Percentiles rank a stretch among this genome's conserved stretches.
Conservation (phyloP, 2,113 vertebrate genomes). For the Ictalurus punctatus region DNA sequence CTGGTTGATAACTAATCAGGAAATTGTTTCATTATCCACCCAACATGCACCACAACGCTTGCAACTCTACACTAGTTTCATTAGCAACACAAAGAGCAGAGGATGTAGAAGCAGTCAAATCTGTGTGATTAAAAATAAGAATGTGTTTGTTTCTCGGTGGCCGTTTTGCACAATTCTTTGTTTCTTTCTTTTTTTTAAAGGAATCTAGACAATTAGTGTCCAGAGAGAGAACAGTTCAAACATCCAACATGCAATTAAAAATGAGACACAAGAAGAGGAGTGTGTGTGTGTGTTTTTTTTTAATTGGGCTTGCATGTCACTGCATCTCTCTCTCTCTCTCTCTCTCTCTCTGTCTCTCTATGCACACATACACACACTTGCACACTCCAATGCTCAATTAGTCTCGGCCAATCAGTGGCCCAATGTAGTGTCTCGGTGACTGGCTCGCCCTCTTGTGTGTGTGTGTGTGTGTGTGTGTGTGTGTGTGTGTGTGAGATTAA, state of each 20-base stretch:
- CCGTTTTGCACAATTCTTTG: conserved; percentile 34
- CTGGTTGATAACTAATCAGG: conserved; percentile 1
- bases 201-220: conserved; percentile 61
- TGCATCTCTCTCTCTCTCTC: conserved; percentile 47
- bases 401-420: conserved; percentile 71
- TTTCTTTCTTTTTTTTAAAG: conserved; percentile 37
- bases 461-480: conserved; percentile 44
- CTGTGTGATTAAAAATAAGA: conserved; percentile 48
- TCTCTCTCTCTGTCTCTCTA: conserved; percentile 44
- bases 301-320: conserved; percentile 70
- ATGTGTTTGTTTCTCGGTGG: conserved; percentile 41
- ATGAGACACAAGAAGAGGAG: conserved; percentile 45
- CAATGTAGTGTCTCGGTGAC: conserved; percentile 71
- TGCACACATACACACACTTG: conserved; percentile 13
- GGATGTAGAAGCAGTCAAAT: not conserved
- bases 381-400: conserved; percentile 67
- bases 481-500: conserved; percentile 64
- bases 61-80: not conserved
- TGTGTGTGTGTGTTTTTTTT: conserved; percentile 51
- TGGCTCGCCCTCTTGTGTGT: conserved; percentile 60
- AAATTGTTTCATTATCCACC: not conserved
- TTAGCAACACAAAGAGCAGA: conserved; percentile 2
- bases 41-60: not conserved
- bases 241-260: conserved; percentile 70
- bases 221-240: conserved; percentile 63